phyloP scores from a whole-genome alignment of 2,797 vertebrate genomes.

The Rhinichthys osculus region DNA sequence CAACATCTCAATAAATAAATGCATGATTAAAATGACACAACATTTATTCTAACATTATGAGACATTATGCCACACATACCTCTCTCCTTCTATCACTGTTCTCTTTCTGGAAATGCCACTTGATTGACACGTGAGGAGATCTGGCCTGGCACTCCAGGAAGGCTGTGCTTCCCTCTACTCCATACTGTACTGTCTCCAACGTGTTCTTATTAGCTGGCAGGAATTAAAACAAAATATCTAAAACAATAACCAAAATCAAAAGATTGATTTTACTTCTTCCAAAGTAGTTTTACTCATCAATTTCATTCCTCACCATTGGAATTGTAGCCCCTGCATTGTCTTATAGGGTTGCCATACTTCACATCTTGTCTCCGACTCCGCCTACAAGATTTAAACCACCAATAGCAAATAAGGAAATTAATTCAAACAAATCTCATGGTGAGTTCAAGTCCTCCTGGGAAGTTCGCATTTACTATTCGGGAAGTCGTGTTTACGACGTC shows the following conservation, averaged over 20 bases:
- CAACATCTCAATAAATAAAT: background rate
- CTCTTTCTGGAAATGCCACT: conserved; percentile 97
- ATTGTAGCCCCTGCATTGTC: conserved; percentile 97
- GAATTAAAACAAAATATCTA: conserved; percentile 49
- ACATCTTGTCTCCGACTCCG: conserved; percentile 95
- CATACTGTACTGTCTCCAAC: conserved; percentile 91
- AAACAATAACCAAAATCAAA: conserved; percentile 22
- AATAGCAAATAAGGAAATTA: conserved; percentile 56
- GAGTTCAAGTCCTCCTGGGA: background rate
- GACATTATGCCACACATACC: conserved; percentile 74
- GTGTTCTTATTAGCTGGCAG: conserved; percentile 90
- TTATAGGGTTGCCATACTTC: conserved; percentile 95
- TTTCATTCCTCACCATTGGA: conserved; percentile 85
- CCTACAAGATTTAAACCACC: conserved; percentile 74
- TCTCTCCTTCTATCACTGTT: conserved; percentile 95
- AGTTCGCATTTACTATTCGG: background rate
- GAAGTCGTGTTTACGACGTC: background rate
- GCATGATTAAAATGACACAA: background rate
- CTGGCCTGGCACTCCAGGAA: conserved; percentile 97
- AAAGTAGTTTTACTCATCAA: background rate
- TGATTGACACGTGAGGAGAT: conserved; percentile 92
- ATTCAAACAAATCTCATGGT: background rate
- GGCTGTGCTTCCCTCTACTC: conserved; percentile 94
- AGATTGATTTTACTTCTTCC: background rate
- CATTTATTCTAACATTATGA: background rate